A percentile compares a stretch with the other conserved stretches of the same genome.
Conservation (phyloP, 2,797 vertebrate species). For the Sternarchorhynchus goeldii region DNA sequence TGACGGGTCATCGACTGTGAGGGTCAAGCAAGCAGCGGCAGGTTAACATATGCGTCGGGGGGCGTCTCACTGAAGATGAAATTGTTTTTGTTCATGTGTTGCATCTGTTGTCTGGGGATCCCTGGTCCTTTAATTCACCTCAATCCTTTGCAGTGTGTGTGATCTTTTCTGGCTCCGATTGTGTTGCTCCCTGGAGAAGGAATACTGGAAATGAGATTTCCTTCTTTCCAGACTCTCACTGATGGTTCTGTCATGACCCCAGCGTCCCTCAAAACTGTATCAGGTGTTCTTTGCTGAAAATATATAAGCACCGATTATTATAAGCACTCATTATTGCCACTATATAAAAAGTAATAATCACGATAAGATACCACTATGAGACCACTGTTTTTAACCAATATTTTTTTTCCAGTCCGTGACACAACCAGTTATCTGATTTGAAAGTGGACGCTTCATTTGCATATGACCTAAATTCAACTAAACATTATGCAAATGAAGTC, state of each 20-base stretch:
- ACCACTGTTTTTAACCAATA: conserved; percentile 18
- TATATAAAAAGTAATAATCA: conserved; percentile 30
- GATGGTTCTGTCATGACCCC: conserved; percentile 18
- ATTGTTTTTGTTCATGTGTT: neutral
- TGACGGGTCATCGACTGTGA: neutral
- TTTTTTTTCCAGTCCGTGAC: conserved; percentile 48
- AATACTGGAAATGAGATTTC: conserved; percentile 25
- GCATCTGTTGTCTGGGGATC: conserved; percentile 9
- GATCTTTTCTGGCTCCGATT: conserved; percentile 14
- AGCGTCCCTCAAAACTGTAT: conserved; percentile 36
- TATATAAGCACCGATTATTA: conserved; percentile 25
- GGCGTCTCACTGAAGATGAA: conserved; percentile 1
- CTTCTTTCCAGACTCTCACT: neutral
- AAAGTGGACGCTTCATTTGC: conserved; percentile 55
- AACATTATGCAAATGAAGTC: conserved; percentile 52
- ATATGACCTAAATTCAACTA: conserved; percentile 64
- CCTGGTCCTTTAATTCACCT: conserved; percentile 12
- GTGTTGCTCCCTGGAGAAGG: conserved; percentile 27
- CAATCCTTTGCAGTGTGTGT: conserved; percentile 25
- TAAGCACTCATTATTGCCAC: conserved; percentile 11
- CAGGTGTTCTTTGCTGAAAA: conserved; percentile 19
- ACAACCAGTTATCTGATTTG: conserved; percentile 39
- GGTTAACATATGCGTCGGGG: conserved; percentile 2
- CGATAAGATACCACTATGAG: conserved; percentile 7
- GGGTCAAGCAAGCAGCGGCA: conserved; percentile 2